Evolutionary conservation across 1,140 invertebrate species (phyloP).

Genomic region (Dreissena polymorpha): DNA sequence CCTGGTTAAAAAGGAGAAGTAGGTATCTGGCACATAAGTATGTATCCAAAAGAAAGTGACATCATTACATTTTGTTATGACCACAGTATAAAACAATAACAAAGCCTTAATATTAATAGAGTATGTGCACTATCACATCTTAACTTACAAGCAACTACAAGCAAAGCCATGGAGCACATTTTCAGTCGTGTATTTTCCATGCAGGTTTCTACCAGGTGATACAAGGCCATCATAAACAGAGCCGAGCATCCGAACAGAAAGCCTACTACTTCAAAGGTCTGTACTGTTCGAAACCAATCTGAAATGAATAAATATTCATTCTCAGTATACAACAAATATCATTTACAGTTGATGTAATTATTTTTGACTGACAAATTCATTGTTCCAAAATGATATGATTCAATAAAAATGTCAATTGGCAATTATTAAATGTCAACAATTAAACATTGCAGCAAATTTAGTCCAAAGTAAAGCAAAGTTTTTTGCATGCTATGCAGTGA

Average conservation of each 20-base stretch:
- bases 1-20: no score
- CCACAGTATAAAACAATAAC: no score
- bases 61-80: no score
- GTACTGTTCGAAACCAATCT: slow-evolving; percentile 55
- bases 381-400: not conserved
- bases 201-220: slow-evolving; percentile 33
- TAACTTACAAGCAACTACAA: slow-evolving; percentile 33
- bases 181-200: slow-evolving; percentile 24
- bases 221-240: slow-evolving; percentile 31
- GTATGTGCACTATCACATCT: no score
- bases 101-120: no score
- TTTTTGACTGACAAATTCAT: not conserved
- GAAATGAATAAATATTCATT: slow-evolving; percentile 1
- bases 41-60: no score
- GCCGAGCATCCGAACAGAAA: slow-evolving; percentile 26
- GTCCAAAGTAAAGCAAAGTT: no score
- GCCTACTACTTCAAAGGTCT: slow-evolving; percentile 44
- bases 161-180: slow-evolving; percentile 16
- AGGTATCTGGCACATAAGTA: no score
- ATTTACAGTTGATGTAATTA: not conserved
- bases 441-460: not conserved
- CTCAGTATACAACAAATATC: not conserved
- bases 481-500: no score
- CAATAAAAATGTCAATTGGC: not conserved
- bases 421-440: not conserved